phyloP scores from a whole-genome alignment of 1,140 invertebrate genomes.

The Bombus sibiricus region DNA sequence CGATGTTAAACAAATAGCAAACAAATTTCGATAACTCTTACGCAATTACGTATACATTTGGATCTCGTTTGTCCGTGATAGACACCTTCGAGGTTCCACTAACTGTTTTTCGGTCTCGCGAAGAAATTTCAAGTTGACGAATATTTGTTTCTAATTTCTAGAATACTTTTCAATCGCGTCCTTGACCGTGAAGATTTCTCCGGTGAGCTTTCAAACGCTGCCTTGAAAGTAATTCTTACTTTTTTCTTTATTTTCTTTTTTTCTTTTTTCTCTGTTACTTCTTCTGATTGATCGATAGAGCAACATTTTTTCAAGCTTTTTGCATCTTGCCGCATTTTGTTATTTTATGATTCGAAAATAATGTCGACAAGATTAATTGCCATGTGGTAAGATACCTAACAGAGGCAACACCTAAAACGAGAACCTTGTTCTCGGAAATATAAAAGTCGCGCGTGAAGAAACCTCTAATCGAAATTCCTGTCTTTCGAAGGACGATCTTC shows the following conservation, averaged over 20 bases:
- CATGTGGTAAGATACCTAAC: neutral
- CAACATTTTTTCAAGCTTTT: neutral
- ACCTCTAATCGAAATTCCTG: neutral
- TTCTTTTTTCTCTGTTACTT: neutral
- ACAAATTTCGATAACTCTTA: neutral
- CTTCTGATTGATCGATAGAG: neutral
- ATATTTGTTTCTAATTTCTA: neutral
- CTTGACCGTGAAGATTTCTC: neutral
- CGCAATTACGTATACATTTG: neutral
- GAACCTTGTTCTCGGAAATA: neutral
- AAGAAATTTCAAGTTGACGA: neutral
- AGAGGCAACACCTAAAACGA: too few relatives aligned
- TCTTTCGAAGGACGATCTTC: neutral
- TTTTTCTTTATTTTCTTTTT: too few relatives aligned
- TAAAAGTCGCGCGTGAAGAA: slow-evolving; percentile 3
- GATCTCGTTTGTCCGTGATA: neutral
- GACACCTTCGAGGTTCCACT: too few relatives aligned
- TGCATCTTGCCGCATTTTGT: neutral
- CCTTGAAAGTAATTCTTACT: neutral
- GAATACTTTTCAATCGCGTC: neutral
- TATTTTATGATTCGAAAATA: neutral
- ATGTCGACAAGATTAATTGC: neutral
- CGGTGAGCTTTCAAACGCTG: neutral
- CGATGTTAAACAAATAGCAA: neutral
- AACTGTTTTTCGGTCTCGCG: too few relatives aligned